Evolutionary conservation across 2,888 invertebrate genomes (phyloP), one percentile per base, ranked within the genome.

Genomic region (Dolichomitus sp.): DNA sequence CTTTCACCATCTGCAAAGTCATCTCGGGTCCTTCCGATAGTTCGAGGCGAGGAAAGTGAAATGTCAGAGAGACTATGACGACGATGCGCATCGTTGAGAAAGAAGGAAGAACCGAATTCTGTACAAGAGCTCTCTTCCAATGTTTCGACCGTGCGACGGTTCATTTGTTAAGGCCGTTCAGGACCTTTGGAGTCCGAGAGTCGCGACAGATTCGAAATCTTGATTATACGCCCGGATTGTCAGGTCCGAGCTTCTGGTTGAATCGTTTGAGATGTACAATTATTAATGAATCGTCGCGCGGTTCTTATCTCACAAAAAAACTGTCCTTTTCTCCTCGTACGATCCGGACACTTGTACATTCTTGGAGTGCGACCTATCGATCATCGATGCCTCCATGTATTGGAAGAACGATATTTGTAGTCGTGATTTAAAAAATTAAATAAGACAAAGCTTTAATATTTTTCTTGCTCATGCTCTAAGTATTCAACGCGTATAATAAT

Each of bases 251-350:
- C 89, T 89, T 88, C 89, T 87, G 89, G 87, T 88, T 85, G 80
- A 74, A 86, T 83, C 81, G 84, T 83, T 87, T 84, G 83, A 84
- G 86, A 54, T 82, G 75, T 76, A 86, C 85, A 79, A 87, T 88
- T 90, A 89, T 90, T 88, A 89, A 90, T 89, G 89, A 89, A 87
- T 86, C 54, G 68, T 80, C 70, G 19, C 63, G 23, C n/a, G 61
- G 14, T 48, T 61, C 73, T 73, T 73, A 73, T 73, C 73, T 73
- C 61, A 33, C 33, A 54, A 79, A 76, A 61, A 76, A 68, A 82
- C 75, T 68, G 66, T 63, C 59, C 27, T 54, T n/a, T 30, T 23
- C 42, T 50, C 48, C 52, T 68, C 52, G 50, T 33, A 73, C 40
- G 50, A 54, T 42, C 7, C 57, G 30, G 42, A 78, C 69, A 37